Evolutionary conservation across 2,113 vertebrate genomes (phyloP), one percentile per base, ranked within the genome.

Genomic region (Scatophagus argus): DNA sequence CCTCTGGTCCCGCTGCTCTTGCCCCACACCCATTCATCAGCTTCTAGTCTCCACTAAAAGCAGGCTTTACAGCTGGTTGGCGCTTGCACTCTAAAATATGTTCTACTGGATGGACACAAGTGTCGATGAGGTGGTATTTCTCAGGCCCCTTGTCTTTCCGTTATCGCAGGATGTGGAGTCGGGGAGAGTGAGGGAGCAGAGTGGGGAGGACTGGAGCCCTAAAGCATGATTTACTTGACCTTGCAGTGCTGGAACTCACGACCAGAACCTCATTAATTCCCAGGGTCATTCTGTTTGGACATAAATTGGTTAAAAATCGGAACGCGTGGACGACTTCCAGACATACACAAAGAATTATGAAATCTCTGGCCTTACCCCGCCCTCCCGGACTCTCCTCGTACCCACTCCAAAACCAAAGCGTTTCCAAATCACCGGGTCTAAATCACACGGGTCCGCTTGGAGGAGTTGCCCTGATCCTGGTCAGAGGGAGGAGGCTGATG

Each of bases 261-360:
- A 95, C 93, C 38, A 94, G 96, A 98, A 93, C 95, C 97, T 98
- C 97, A 98, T 99, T 99, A 98, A 98, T 99, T 99, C 96, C 95
- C 94, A 88, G 80, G 97, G 96, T 98, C 98, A 97, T 94, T 95
- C 94, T 92, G 93, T 94, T 91, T 93, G 95, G 96, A 97, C 97
- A 96, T 98, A 98, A 97, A 98, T 98, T 97, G 96, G 96, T 98
- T 96, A 93, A 95, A 96, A 96, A 97, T 96, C 88, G 2, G 74
- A 95, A 96, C 65, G 92, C 93, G 89, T 92, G 95, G 97, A 98
- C 89, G 95, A 95, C 96, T 98, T 97, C 97, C 97, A 99, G 97
- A 99, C 97, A 77, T 95, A 90, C 92, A 94, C 91, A 78, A 95
- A 96, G 96, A 98, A 94, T 98, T 97, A 98, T 97, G 96, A 99